Evolutionary conservation across 2,113 vertebrate genomes (phyloP), one percentile per base, ranked within the genome.

Genomic region (Lagopus muta): DNA sequence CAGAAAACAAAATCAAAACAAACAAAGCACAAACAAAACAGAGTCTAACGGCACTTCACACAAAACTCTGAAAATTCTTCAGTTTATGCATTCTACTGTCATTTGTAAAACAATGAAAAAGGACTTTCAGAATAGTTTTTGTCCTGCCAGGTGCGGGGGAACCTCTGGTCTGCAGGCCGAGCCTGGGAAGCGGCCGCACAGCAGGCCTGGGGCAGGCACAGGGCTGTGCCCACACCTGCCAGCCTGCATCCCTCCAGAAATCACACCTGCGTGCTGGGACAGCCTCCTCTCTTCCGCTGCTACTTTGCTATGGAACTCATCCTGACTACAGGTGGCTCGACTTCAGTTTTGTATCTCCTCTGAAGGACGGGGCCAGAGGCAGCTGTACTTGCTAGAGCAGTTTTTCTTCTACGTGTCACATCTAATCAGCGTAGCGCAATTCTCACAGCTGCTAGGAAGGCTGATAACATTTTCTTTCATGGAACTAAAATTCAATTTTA

Each of bases 381-480:
- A 94, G 47, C 15, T 54, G 9, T 17, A 38, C 88, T 91, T 72
- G 85, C 93, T 81, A 67, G 91, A 96, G 93, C 93, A 65, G 86
- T 83, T 95, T 84, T 93, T 88, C 87, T 95, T 88, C 89, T 65
- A 2, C 88, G 91, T 91, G 92, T 95, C 95, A 96, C 91, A 91
- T 96, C 75, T 95, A 76, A 95, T 93, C 94, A 94, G 92, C 72
- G 92, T 57, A 94, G 92, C 74, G 76, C 91, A 92, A 95, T 94
- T 94, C 86, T 88, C 86, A 85, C 74, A 95, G 95, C 91, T 94
- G 93, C 87, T 92, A 91, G 77, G 71, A 94, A 82, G 85, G 80
- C 91, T 88, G 94, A 91, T 95, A 94, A 84, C 82, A 88, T 94
- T 95, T 96, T 96, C 90, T 96, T 95, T 97, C 91, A 96, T 92